Base-by-base conservation (phyloP, 2,888 invertebrate species). In the Watsonalla binaria region DNA sequence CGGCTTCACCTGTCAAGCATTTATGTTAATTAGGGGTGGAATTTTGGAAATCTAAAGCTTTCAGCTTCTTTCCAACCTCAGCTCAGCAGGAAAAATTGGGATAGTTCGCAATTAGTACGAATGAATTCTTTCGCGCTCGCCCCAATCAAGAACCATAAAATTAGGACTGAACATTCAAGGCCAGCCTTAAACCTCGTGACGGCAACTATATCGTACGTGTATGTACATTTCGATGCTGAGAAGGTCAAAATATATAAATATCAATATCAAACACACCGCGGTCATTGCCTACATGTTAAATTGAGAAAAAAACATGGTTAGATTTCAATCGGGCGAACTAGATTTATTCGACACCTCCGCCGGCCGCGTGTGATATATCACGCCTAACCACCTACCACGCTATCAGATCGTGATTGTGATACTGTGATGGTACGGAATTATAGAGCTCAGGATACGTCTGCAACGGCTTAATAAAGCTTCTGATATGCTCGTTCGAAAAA, bases 301-400 rank as follows among this genome's bases (percentile, higher is more conserved):
- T 47, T 49, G 11, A 68, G 62, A 48, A 45, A 51, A 62, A 68
- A 58, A 13, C 39, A 54, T 56, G 51, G 51, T 59, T 67, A 63
- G 78, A 76, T 76, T 72, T 68, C 64, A 69, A 72, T 74, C 72
- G 51, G 14, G n/a, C 56, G 51, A 42, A 42, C 14, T 54, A 65
- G 76, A 77, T 77, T 78, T 76, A 77, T 76, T 61, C 60, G 63
- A 63, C 77, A 78, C 77, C 69, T 73, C 73, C 65, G 54, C 55
- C 46, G 14, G 46, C 34, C 24, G 52, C 46, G 14, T 33, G 60
- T 61, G 63, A 68, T 76, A 68, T 68, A 75, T 75, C 75, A 70
- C 63, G 62, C 65, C 57, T 73, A 75, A 76, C 67, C 65, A 70
- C 61, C 59, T 58, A 67, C 57, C 47, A 55, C 47, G 50, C 47